phyloP scores from a whole-genome alignment of 2,888 invertebrate species.

The Hybos culiciformis region DNA sequence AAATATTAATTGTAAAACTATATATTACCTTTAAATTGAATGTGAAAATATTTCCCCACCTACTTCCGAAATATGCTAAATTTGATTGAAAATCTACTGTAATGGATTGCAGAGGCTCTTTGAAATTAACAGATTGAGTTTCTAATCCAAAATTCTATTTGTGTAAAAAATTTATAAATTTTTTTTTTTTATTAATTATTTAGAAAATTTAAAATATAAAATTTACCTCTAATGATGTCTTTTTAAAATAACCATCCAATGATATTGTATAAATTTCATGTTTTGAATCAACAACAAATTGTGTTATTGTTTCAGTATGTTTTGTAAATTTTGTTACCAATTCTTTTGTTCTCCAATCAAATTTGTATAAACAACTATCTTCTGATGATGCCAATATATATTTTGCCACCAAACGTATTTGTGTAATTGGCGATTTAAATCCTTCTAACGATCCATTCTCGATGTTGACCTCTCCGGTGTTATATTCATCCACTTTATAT shows the following conservation, averaged over 20 bases:
- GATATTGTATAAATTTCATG: constrained; percentile 28
- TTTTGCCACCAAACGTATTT: constrained; percentile 24
- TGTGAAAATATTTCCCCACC: constrained; percentile 54
- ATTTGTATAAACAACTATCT: constrained; percentile 31
- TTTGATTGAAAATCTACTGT: constrained; percentile 61
- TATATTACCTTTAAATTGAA: constrained; percentile 56
- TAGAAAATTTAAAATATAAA: not conserved
- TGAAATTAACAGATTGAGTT: constrained; percentile 25
- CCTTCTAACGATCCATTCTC: constrained; percentile 21
- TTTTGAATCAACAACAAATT: constrained; percentile 23
- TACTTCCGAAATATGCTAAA: constrained; percentile 56
- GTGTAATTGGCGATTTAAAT: constrained; percentile 25
- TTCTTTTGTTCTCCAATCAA: constrained; percentile 22
- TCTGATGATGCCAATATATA: constrained; percentile 30
- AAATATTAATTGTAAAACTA: constrained; percentile 10
- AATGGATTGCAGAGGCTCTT: constrained; percentile 55
- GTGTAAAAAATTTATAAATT: constrained; percentile 1
- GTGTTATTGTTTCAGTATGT: constrained; percentile 32
- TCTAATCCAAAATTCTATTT: constrained; percentile 28
- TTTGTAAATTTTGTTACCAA: constrained; percentile 27
- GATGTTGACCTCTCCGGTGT: constrained; percentile 13
- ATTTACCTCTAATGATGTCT: constrained; percentile 28
- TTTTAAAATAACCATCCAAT: constrained; percentile 31
- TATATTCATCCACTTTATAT: not conserved
- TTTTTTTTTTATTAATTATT: not conserved